Conservation (phyloP, 2,113 vertebrate genomes). For the Mormoops blainvillei region DNA sequence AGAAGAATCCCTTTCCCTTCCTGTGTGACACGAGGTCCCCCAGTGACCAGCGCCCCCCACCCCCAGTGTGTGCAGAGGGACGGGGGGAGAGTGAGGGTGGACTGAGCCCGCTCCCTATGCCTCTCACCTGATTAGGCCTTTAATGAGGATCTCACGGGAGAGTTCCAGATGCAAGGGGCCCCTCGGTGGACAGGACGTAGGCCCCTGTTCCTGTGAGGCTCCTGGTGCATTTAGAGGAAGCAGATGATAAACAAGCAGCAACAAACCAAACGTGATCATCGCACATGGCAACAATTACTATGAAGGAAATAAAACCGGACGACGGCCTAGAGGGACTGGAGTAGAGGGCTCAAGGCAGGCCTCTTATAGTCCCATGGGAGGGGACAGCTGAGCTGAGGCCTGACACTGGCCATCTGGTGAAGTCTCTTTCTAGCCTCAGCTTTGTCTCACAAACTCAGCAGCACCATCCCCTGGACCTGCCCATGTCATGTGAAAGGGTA, state of each 20-base stretch:
- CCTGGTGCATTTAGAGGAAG: background rate
- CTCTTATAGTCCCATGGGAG: background rate
- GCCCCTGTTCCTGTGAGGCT: background rate
- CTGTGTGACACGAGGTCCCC: background rate
- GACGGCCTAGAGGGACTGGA: too few relatives aligned
- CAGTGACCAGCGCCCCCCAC: background rate
- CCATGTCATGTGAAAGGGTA: accelerated
- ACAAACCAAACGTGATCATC: background rate
- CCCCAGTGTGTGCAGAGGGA: background rate
- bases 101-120: accelerated
- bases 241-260: background rate
- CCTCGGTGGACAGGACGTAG: background rate
- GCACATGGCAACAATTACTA: background rate
- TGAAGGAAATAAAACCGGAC: too few relatives aligned
- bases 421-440: background rate
- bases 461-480: background rate
- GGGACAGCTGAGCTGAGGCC: background rate
- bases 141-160: background rate
- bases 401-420: background rate
- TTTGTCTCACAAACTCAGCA: background rate
- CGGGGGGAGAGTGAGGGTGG: accelerated
- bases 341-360: background rate
- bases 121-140: background rate
- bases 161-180: background rate
- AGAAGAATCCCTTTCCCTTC: background rate